A percentile compares a stretch with the other conserved stretches of the same genome.
These are phyloP conservation scores for Hippocampus zosterae DNA, from an alignment of 2,113 vertebrate genomes.

Conservation along the genomic window DNA sequence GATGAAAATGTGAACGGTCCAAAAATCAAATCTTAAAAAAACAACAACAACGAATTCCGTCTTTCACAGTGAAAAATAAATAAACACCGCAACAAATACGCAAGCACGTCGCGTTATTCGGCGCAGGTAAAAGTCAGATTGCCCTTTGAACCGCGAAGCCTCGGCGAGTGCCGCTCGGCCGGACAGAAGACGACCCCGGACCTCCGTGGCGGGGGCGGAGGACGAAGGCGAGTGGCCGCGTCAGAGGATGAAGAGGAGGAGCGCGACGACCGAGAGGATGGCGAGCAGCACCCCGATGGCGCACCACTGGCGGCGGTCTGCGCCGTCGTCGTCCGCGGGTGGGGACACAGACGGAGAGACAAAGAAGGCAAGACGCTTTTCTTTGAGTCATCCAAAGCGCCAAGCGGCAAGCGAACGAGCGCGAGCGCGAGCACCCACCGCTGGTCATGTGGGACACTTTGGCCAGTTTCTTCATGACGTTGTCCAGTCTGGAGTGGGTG, in stretches of 20 bases:
- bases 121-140: no score
- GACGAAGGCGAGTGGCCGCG: background rate
- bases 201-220: background rate
- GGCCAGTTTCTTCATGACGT: constrained; percentile 96
- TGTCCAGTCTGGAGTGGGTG: constrained; percentile 91
- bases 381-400: background rate
- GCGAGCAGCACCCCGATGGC: constrained; percentile 85
- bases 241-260: constrained; percentile 89
- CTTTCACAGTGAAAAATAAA: background rate
- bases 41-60: background rate
- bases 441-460: constrained; percentile 99
- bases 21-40: background rate
- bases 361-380: background rate
- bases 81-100: no score
- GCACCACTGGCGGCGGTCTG: constrained; percentile 97
- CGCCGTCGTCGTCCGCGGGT: background rate
- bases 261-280: constrained; percentile 84
- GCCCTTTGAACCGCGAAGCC: no score
- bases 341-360: background rate
- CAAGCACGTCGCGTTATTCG: no score
- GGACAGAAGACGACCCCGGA: background rate
- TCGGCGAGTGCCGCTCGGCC: background rate
- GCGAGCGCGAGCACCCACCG: constrained; percentile 70
- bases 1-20: background rate
- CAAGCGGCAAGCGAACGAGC: no score